Base-by-base conservation (phyloP, 2,888 invertebrate species). In the Erebia epiphron region DNA sequence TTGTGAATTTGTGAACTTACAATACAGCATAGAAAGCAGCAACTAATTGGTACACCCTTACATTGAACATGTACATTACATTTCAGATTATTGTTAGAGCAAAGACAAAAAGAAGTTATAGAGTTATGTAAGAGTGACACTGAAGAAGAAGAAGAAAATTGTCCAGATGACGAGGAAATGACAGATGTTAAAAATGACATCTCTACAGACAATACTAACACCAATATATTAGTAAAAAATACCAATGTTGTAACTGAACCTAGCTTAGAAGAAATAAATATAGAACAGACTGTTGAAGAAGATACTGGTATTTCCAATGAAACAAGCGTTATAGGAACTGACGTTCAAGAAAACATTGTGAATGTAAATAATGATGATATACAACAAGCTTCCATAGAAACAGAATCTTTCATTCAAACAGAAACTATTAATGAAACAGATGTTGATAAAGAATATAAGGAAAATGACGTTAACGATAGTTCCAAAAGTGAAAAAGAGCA, bases 71-170 rank as follows among this genome's bases (percentile, higher is more conserved):
- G 3, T 11, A n/a, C n/a, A 14, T 21, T 58, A 26, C 58, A 9
- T 81, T 87, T 58, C 78, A 97, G 96, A 0, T 93, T 95, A 86
- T 93, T 95, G 68, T 89, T 97, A 76, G 95, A 96, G 81, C 95
- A 96, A 80, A 94, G 96, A 67, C 96, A 96, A 79, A 96, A 96
- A 83, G 96, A 96, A 87, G 95, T 96, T 67, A 95, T 95, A 79
- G 94, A 95, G 79, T 95, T 97, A 80, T 97, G 96, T 79, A 96
- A 96, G 88, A 96, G 96, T 77, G 96, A 96, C 72, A 94, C 94
- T 73, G 95, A 95, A 75, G 95, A 95, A 75, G 93, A 95, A 75
- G 95, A 95, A 14, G 79, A 75, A 26, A 71, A 68, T 71, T 63
- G 69, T 13, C 21, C 52, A 57, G 71, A 73, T 49, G 69, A 68